Conservation (phyloP, 2,888 invertebrate genomes). For the Crepidodera aurea region DNA sequence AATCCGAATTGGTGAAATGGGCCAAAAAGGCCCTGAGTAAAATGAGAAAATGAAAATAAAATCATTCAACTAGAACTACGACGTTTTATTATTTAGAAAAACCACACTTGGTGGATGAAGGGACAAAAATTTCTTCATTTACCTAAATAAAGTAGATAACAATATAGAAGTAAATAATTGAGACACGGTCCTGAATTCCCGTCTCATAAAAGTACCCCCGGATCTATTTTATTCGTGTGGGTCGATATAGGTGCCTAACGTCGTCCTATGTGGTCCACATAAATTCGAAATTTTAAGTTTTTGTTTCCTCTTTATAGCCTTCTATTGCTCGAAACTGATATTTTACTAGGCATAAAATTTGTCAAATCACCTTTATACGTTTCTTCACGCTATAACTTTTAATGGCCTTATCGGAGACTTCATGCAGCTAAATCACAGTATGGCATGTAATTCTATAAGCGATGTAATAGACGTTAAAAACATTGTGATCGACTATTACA, state of each 20-base stretch:
- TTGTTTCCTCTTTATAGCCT: conserved; percentile 35
- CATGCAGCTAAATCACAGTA: conserved; percentile 19
- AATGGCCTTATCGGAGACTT: conserved; percentile 23
- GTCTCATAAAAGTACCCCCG: conserved; percentile 52
- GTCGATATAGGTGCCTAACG: conserved; percentile 44
- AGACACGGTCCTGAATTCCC: not conserved
- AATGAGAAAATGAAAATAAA: no score
- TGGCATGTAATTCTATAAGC: conserved; percentile 1
- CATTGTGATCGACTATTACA: not conserved
- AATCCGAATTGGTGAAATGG: no score
- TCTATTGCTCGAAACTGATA: conserved; percentile 34
- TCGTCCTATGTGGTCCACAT: conserved; percentile 55
- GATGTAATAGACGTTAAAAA: not conserved
- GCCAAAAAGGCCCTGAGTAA: no score
- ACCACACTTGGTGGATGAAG: no score
- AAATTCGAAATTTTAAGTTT: conserved; percentile 49
- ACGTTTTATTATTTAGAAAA: no score
- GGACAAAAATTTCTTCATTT: no score
- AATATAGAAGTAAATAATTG: no score
- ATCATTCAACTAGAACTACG: no score
- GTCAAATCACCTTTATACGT: conserved; percentile 33
- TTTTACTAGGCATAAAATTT: conserved; percentile 37
- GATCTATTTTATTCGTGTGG: conserved; percentile 53
- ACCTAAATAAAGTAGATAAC: no score
- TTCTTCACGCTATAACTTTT: conserved; percentile 29